Evolutionary conservation across 2,888 invertebrate genomes (phyloP).

Genomic region (Dichetophora obliterata): DNA sequence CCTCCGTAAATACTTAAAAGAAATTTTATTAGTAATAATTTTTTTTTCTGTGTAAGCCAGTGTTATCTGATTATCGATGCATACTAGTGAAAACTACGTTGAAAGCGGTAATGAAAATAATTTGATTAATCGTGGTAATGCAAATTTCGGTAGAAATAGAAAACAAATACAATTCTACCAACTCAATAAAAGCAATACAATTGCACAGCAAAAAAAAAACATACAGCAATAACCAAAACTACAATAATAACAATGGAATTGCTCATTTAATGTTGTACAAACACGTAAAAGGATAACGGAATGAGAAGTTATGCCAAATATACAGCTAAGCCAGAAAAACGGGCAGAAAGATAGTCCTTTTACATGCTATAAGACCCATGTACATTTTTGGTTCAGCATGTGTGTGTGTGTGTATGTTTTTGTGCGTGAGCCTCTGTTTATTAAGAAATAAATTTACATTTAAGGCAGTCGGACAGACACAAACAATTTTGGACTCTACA

Average conservation of each 20-base stretch:
- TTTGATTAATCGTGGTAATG: no score
- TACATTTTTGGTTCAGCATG: neutral
- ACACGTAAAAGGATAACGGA: neutral
- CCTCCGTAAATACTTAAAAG: no score
- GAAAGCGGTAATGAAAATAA: no score
- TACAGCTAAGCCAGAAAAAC: neutral
- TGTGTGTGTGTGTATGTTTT: neutral
- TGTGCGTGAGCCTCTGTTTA: neutral
- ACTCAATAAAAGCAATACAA: neutral
- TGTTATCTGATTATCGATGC: no score
- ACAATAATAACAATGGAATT: neutral
- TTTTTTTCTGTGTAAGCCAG: no score
- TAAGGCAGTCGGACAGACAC: neutral
- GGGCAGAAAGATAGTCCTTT: neutral
- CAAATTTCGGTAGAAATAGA: no score
- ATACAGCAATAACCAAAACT: neutral
- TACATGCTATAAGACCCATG: neutral
- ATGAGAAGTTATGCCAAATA: neutral
- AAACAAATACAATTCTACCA: neutral
- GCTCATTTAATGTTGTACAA: constrained; percentile 5
- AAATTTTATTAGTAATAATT: no score
- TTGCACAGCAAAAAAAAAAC: neutral
- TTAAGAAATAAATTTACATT: constrained; percentile 20
- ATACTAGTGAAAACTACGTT: no score
- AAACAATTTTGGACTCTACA: neutral